These are phyloP conservation scores for Hyperoplus lanceolatus DNA, from an alignment of 2,797 vertebrate genomes.

Conservation along the genomic window DNA sequence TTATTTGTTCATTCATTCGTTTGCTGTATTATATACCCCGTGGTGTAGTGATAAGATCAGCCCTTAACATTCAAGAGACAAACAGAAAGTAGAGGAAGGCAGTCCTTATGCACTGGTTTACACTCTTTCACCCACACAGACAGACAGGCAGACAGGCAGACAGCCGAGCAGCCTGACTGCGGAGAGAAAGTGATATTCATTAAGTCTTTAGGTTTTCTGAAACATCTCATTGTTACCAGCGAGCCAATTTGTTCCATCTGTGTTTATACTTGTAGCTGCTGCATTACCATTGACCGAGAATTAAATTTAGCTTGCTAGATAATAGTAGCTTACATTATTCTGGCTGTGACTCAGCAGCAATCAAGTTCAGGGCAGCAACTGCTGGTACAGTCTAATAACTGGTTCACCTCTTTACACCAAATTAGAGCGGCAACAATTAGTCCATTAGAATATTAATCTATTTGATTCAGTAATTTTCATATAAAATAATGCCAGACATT, in stretches of 20 bases:
- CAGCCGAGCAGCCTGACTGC: neutral
- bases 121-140: neutral
- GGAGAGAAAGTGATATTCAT: neutral
- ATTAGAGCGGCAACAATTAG: neutral
- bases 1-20: too few relatives aligned
- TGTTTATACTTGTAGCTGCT: neutral
- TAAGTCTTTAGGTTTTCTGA: neutral
- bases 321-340: neutral
- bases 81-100: neutral
- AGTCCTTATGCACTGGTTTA: neutral
- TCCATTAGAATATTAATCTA: too few relatives aligned
- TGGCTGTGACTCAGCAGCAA: neutral
- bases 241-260: neutral
- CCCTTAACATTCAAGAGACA: neutral
- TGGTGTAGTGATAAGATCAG: too few relatives aligned
- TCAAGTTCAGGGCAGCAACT: too few relatives aligned
- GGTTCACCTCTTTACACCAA: neutral
- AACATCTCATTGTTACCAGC: neutral
- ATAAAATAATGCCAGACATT: neutral
- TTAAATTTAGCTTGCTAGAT: neutral
- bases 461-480: neutral
- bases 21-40: too few relatives aligned
- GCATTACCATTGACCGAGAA: neutral
- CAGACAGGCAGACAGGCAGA: neutral
- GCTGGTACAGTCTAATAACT: too few relatives aligned